Conservation (phyloP, 35 echinoderm and acorn worm species). For the Diadema setosum region DNA sequence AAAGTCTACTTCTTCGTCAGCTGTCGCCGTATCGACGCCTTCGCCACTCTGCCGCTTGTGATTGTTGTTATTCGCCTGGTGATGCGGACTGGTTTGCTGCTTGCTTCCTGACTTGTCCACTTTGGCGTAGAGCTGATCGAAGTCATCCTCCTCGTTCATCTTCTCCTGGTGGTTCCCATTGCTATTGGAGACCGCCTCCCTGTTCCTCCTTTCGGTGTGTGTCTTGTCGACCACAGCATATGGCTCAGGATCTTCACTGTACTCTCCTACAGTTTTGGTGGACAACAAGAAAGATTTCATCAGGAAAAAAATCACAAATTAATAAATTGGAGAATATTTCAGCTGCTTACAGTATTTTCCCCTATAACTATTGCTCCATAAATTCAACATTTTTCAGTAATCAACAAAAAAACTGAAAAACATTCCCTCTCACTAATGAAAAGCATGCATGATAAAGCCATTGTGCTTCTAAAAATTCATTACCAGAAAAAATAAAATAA, state of each 20-base stretch:
- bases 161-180: background rate
- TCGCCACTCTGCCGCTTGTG: background rate
- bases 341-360: no score
- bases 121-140: slow-evolving; percentile 36
- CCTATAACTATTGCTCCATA: no score
- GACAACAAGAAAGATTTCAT: no score
- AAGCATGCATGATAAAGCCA: no score
- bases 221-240: slow-evolving; percentile 52
- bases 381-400: no score
- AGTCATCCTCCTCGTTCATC: background rate
- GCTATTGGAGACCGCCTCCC: slow-evolving; percentile 2
- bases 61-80: background rate
- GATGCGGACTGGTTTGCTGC: background rate
- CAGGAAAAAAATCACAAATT: no score
- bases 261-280: background rate
- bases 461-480: no score
- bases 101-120: slow-evolving; percentile 26
- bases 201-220: slow-evolving; percentile 3
- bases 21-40: background rate
- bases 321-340: no score
- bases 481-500: no score
- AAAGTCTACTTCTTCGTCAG: background rate
- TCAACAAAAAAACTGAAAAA: no score
- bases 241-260: slow-evolving; percentile 30
- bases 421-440: no score